phyloP scores from a whole-genome alignment of 2,113 vertebrate genomes.

The Gadus chalcogrammus region DNA sequence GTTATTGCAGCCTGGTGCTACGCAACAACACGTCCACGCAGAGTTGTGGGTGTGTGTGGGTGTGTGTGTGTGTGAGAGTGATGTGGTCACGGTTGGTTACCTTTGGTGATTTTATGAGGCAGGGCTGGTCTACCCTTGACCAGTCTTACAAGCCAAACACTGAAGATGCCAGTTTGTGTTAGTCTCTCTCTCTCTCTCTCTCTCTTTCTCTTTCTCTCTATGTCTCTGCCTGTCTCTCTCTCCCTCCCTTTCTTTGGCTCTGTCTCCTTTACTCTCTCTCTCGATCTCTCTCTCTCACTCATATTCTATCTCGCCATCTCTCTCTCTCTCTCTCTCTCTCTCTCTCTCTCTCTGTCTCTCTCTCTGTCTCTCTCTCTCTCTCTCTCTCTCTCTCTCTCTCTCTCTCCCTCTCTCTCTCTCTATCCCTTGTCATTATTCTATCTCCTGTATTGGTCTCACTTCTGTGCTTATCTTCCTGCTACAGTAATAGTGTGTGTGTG shows the following conservation, averaged over 20 bases:
- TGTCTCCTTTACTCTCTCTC: too few species aligned
- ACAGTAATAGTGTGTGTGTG: conserved; percentile 34
- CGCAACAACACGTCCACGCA: conserved; percentile 17
- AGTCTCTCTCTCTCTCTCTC: too few species aligned
- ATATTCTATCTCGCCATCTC: not conserved
- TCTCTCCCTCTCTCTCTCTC: not conserved
- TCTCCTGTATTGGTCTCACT: not conserved
- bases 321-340: not conserved
- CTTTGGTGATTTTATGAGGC: conserved; percentile 15
- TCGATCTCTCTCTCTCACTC: too few species aligned
- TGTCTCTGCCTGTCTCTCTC: too few species aligned
- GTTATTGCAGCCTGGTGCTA: conserved; percentile 14
- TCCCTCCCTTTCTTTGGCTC: too few species aligned
- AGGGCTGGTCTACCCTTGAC: conserved; percentile 13
- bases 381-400: conserved; percentile 1
- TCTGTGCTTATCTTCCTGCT: not conserved
- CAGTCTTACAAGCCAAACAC: not conserved
- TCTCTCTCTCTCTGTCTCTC: not conserved
- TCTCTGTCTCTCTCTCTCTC: conserved; percentile 2
- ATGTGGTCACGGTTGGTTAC: not conserved
- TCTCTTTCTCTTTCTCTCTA: too few species aligned
- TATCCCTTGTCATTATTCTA: conserved; percentile 1
- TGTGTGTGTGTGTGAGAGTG: not conserved
- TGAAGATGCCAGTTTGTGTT: too few species aligned
- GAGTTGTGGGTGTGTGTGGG: not conserved